Evolutionary conservation across 2,888 invertebrate genomes (phyloP).

Genomic region (Stenichneumon culpator): DNA sequence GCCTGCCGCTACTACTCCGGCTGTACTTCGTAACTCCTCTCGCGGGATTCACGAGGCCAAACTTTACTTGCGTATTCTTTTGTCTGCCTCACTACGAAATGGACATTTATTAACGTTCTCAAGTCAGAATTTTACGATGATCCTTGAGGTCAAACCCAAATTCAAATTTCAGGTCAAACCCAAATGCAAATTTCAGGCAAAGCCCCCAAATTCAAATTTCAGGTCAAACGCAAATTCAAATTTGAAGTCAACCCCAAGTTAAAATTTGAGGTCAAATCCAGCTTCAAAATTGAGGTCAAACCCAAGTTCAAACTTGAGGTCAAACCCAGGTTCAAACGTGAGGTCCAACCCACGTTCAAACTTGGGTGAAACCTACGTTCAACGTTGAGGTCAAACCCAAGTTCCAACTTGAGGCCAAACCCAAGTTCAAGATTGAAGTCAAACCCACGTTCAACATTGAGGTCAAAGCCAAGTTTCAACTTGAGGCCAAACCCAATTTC

Average conservation of each 20-base stretch:
- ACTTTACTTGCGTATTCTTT: constrained; percentile 5
- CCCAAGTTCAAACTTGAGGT: too few relatives aligned
- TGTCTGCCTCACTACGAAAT: background rate
- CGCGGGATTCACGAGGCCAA: constrained; percentile 26
- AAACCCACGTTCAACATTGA: background rate
- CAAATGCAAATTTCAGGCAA: background rate
- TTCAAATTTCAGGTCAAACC: background rate
- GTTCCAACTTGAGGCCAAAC: too few relatives aligned
- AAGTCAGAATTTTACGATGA: background rate
- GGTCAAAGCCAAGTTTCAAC: background rate
- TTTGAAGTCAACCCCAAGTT: background rate
- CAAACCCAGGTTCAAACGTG: too few relatives aligned
- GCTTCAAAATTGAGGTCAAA: too few relatives aligned
- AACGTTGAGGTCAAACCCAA: too few relatives aligned
- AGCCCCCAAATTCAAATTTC: background rate
- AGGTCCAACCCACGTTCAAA: too few relatives aligned
- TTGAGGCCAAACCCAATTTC: background rate
- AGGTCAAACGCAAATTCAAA: background rate
- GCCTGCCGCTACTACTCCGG: constrained; percentile 1
- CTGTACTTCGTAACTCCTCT: constrained; percentile 14
- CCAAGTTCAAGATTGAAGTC: background rate
- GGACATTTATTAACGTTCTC: background rate
- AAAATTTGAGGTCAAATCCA: background rate
- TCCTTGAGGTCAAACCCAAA: background rate
- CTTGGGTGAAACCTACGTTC: too few relatives aligned